Conservation (phyloP, 2,888 invertebrate species). For the Resseliella maxima region DNA sequence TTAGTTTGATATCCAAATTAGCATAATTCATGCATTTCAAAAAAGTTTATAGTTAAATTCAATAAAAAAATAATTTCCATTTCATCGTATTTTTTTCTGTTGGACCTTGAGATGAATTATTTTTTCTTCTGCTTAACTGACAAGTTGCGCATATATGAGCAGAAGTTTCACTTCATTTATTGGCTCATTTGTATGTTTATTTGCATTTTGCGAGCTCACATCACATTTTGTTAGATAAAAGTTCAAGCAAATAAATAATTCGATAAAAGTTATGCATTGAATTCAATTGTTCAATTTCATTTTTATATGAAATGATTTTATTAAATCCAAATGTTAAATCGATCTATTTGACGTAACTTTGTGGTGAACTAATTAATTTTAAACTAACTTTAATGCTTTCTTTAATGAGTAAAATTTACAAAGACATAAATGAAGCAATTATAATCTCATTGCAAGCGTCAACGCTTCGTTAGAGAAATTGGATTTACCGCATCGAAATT, state of each 20-base stretch:
- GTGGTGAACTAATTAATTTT: constrained; percentile 39
- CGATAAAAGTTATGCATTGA: neutral
- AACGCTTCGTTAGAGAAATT: neutral
- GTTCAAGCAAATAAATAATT: neutral
- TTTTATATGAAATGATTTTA: neutral
- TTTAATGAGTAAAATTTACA: constrained; percentile 25
- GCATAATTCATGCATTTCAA: constrained; percentile 21
- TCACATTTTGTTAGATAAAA: neutral
- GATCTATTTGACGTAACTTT: neutral
- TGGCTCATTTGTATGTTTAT: neutral
- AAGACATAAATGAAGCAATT: neutral
- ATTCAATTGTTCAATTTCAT: neutral
- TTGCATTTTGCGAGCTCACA: too few species aligned
- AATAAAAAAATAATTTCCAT: neutral
- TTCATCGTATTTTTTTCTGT: neutral
- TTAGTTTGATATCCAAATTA: neutral
- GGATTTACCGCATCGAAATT: neutral
- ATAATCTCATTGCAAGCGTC: constrained; percentile 12
- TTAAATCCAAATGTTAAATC: neutral
- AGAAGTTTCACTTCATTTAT: neutral
- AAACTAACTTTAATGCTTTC: constrained; percentile 6
- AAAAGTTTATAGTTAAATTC: neutral
- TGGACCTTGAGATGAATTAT: neutral
- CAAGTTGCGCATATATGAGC: neutral
- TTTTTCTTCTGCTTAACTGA: neutral